These are phyloP conservation scores for Calliopum simillimum DNA, from an alignment of 2,888 invertebrate genomes.

Conservation along the genomic window DNA sequence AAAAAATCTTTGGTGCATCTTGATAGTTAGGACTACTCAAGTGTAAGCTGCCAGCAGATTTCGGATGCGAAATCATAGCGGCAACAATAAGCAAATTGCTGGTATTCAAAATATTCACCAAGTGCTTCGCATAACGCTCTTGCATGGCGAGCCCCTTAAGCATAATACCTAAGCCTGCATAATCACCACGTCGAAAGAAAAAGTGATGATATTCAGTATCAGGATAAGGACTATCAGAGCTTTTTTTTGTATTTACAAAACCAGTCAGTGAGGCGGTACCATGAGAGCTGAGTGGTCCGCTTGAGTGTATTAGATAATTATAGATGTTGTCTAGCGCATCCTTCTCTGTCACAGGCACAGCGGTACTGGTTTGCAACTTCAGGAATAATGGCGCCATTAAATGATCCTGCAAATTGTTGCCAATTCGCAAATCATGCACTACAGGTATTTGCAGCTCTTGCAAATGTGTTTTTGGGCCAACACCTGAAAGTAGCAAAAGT, in stretches of 20 bases:
- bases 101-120: conserved; percentile 37
- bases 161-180: conserved; percentile 53
- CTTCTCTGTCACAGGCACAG: conserved; percentile 21
- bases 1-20: conserved; percentile 72
- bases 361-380: conserved; percentile 58
- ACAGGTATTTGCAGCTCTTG: conserved; percentile 46
- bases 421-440: conserved; percentile 68
- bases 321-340: conserved; percentile 45
- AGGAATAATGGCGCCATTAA: conserved; percentile 68
- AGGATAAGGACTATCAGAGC: conserved; percentile 66
- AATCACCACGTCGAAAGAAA: conserved; percentile 47
- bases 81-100: conserved; percentile 59
- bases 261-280: conserved; percentile 66
- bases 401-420: conserved; percentile 82
- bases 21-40: conserved; percentile 71
- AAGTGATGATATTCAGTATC: conserved; percentile 69
- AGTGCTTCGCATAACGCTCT: conserved; percentile 27
- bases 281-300: conserved; percentile 47
- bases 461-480: conserved; percentile 49
- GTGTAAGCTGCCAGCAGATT: conserved; percentile 71
- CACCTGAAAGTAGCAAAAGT: no score
- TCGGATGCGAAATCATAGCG: conserved; percentile 67
- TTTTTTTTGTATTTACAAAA: conserved; percentile 69
- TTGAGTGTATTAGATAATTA: conserved; percentile 63
- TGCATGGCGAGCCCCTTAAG: conserved; percentile 36